Base-by-base conservation (phyloP, 2,888 invertebrate species). In the Copidosoma aretas region DNA sequence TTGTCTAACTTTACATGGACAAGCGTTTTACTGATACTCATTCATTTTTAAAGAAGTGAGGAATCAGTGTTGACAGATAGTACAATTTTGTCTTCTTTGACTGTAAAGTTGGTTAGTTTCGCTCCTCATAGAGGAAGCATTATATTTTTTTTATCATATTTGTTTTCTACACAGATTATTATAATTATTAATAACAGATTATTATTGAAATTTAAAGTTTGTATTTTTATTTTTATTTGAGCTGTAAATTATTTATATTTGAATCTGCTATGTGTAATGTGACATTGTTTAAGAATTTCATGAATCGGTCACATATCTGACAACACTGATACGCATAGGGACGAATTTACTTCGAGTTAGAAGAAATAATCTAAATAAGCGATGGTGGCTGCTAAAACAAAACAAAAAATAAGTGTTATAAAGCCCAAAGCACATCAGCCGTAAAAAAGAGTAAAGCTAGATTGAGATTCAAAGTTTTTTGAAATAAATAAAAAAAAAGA, bases 401-500 rank as follows among this genome's bases (percentile, higher is more conserved):
- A 67, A 65, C 41, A 65, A 57, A 39, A 62, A 39, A n/a, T n/a
- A n/a, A 67, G 61, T 70, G 46, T 70, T 61, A 64, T 21, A 67
- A 52, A 73, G 68, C 66, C 72, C 66, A 72, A 65, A 68, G 22
- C 60, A 60, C 62, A 61, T 68, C 66, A 70, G 56, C 57, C 63
- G 64, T 61, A 62, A 52, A 60, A 41, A 43, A 60, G 24, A 67
- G n/a, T 67, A 60, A 67, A 64, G 43, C 52, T 66, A 60, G 60
- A 63, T 68, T 60, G 62, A 63, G 49, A 66, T 68, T 71, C 46
- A 54, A 66, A 66, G 51, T 65, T 71, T 75, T 74, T 74, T 65
- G 74, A 75, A 73, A 72, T 71, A 74, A 71, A 73, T 72, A 72
- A 73, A 75, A 72, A 71, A 74, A 76, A 71, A 64, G 63, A 41